These are phyloP conservation scores for Drosophila neoperkinsi DNA, from an alignment of 2,888 invertebrate species.

Conservation along the genomic window DNA sequence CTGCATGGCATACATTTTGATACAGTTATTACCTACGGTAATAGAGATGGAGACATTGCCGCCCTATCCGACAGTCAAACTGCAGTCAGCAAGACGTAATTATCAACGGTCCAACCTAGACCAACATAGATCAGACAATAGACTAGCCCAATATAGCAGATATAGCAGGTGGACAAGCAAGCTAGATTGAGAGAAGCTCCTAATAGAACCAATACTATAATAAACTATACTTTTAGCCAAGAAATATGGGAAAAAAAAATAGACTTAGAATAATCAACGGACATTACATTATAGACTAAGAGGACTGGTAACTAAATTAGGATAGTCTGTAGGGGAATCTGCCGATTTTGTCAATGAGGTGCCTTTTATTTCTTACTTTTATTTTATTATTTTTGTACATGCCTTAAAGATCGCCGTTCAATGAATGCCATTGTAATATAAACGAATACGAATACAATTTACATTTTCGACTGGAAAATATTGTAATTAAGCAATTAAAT, in stretches of 20 bases:
- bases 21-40: constrained; percentile 70
- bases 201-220: background rate
- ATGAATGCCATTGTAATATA: background rate
- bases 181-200: background rate
- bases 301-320: background rate
- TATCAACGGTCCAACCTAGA: background rate
- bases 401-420: background rate
- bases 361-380: background rate
- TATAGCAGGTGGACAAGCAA: background rate
- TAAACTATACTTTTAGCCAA: background rate
- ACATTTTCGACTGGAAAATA: background rate
- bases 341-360: background rate
- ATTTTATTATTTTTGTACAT: background rate
- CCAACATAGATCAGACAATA: background rate
- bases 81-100: background rate
- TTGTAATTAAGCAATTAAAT: constrained; percentile 22
- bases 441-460: background rate
- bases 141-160: background rate
- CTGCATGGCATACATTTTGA: constrained; percentile 42
- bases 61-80: background rate
- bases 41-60: background rate
- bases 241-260: background rate
- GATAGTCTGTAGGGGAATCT: background rate
- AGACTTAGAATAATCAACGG: background rate
- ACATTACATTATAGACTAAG: background rate